Base-by-base conservation (phyloP, 2,113 vertebrate species). In the Brachyhypopomus gauderio region DNA sequence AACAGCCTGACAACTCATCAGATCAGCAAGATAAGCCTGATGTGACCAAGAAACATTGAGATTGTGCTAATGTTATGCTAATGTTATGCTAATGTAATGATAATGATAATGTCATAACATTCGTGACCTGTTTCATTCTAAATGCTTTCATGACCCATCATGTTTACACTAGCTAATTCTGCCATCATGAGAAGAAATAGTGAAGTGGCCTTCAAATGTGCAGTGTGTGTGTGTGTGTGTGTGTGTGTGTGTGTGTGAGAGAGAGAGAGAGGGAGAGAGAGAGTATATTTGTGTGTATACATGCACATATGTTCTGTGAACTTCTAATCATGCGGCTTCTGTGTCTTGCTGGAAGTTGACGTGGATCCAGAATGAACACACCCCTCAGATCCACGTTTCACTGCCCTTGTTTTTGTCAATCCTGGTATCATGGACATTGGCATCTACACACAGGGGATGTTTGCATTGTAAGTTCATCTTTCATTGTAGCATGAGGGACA, bases 191-290 rank as follows among this genome's bases (percentile, higher is more conserved):
- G 25, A 64, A 14, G 5, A 17, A 34, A 64, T 30, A 25, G 17
- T 17, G 62, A 3, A 16, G 11, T 30, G 62, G 25, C 16, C 3
- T 62, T 41, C 23, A 9, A 48, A 11, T 6, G 41, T n/a, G 16
- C 5, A 34, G 20, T 30, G 30, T 30, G 34, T 20, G 52, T 75
- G 25, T 36, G 55, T 20, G 58, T 19, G 7, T 30, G 36, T 63
- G 58, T 45, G 36, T 60, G 73, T 34, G 56, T 75, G 73, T 36
- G 72, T 25, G 22, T n/a, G n/a, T n/a, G n/a, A n/a, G n/a, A n/a
- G n/a, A n/a, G n/a, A n/a, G n/a, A n/a, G n/a, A n/a, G n/a, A n/a
- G n/a, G n/a, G n/a, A n/a, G n/a, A n/a, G n/a, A n/a, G n/a, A n/a
- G n/a, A 8, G 41, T 41, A 9, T 5, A 9, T 9, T 6, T 41